These are phyloP conservation scores for Lydus trimaculatus DNA, from an alignment of 2,888 invertebrate species.

Conservation along the genomic window DNA sequence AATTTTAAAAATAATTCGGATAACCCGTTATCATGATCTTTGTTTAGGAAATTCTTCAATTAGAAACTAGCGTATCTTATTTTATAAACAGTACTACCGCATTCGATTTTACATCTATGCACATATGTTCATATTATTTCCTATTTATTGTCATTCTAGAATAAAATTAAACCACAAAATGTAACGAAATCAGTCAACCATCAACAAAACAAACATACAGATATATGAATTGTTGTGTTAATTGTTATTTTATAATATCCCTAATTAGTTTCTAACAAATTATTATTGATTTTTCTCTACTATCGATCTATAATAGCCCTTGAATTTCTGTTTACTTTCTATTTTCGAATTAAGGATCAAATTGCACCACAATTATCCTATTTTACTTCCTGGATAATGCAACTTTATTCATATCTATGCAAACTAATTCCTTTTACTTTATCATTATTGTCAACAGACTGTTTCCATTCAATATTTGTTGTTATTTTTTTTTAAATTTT, in stretches of 20 bases:
- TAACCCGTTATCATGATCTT: too few relatives aligned
- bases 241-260: background rate
- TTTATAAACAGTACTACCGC: background rate
- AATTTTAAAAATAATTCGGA: too few relatives aligned
- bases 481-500: background rate
- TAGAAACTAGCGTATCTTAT: background rate
- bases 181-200: background rate
- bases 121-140: background rate
- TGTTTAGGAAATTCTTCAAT: too few relatives aligned
- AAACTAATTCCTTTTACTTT: background rate
- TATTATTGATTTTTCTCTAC: background rate
- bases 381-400: constrained; percentile 4
- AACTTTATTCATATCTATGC: background rate
- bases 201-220: background rate
- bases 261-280: background rate
- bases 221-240: background rate
- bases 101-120: background rate
- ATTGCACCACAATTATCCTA: background rate
- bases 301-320: background rate
- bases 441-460: background rate
- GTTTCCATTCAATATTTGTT: background rate
- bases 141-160: background rate
- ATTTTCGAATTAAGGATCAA: background rate
- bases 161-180: background rate
- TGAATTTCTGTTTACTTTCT: background rate